phyloP scores from a whole-genome alignment of 2,113 vertebrate genomes.

The Phyllostomus hastatus region DNA sequence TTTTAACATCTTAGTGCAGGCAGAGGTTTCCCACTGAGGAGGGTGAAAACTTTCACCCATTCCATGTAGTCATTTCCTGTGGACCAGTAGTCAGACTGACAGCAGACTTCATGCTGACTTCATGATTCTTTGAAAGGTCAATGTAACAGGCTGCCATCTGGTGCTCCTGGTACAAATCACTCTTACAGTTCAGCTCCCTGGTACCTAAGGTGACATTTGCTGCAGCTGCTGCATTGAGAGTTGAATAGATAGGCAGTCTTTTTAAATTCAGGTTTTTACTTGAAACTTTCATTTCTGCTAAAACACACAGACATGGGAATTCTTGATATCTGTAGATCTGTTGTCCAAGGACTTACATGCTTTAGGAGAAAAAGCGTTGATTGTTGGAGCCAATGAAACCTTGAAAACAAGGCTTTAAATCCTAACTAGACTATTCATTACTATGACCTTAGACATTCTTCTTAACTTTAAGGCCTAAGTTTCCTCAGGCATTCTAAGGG shows the following conservation, averaged over 20 bases:
- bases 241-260: neutral
- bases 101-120: neutral
- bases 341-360: neutral
- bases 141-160: neutral
- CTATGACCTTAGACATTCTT: neutral
- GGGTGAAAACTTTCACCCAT: neutral
- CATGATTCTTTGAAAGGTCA: neutral
- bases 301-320: neutral
- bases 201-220: neutral
- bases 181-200: neutral
- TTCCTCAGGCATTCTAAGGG: neutral
- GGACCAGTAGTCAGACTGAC: neutral
- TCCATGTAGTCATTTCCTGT: neutral
- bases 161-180: neutral
- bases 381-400: slow-evolving; percentile 9
- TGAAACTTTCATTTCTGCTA: slow-evolving; percentile 1
- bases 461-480: neutral
- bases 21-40: neutral
- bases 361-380: neutral
- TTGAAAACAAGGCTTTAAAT: slow-evolving; percentile 18
- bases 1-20: too few species aligned
- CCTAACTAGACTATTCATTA: neutral
- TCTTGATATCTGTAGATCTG: neutral
- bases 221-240: neutral
- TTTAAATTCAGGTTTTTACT: neutral